phyloP scores from a whole-genome alignment of 2,888 invertebrate genomes.

The Drosophila koepferae region DNA sequence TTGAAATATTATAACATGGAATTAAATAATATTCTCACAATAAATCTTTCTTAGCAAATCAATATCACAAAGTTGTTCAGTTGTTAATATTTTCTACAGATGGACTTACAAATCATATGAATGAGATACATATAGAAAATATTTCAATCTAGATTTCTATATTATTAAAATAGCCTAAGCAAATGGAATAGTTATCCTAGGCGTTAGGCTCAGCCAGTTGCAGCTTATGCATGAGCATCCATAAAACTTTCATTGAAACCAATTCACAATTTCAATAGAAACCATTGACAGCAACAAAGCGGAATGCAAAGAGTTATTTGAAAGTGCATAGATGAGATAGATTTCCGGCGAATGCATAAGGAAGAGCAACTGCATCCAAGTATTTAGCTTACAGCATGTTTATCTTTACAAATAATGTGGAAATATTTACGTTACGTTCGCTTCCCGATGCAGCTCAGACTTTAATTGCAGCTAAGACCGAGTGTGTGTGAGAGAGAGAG shows the following conservation, averaged over 20 bases:
- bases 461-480: slow-evolving; percentile 7
- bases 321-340: background rate
- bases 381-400: background rate
- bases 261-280: background rate
- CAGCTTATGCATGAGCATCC: background rate
- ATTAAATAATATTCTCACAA: no score
- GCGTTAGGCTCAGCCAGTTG: background rate
- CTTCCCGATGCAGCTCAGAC: slow-evolving; percentile 40
- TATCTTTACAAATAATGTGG: slow-evolving; percentile 5
- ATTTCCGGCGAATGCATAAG: background rate
- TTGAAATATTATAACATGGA: no score
- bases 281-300: background rate
- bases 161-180: no score
- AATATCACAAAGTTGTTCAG: no score
- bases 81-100: no score
- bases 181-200: no score
- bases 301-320: background rate
- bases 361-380: background rate
- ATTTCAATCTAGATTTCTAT: no score
- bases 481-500: background rate
- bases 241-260: background rate
- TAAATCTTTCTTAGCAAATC: no score
- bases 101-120: no score
- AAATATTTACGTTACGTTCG: slow-evolving; percentile 19
- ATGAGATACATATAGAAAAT: no score